A percentile compares a stretch with the other conserved stretches of the same genome.
Evolutionary conservation across 1,140 invertebrate species (phyloP).

Genomic region (Brachionus calyciflorus): DNA sequence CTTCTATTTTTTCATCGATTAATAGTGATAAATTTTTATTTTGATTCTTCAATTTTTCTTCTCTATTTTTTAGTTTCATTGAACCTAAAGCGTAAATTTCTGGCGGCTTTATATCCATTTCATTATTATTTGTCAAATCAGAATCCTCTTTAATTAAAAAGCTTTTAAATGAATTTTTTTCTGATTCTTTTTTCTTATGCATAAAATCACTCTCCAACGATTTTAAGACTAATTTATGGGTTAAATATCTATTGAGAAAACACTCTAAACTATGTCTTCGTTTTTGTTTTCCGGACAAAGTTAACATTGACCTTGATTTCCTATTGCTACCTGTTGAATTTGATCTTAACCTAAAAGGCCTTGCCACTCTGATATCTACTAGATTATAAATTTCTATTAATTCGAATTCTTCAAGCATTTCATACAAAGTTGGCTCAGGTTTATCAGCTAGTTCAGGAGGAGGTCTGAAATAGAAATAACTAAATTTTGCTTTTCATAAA

Average conservation of each 20-base stretch:
- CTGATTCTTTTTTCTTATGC: neutral
- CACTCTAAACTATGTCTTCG: neutral
- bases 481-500: neutral
- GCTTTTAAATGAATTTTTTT: neutral
- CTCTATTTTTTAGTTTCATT: neutral
- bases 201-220: neutral
- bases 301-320: neutral
- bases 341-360: neutral
- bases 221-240: neutral
- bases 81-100: neutral
- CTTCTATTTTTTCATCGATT: neutral
- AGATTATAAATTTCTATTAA: conserved; percentile 1
- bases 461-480: neutral
- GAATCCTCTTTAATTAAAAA: neutral
- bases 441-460: neutral
- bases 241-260: neutral
- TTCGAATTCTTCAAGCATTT: conserved; percentile 10
- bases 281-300: neutral
- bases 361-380: neutral
- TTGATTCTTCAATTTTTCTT: neutral
- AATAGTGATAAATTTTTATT: neutral
- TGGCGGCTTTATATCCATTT: neutral
- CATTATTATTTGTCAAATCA: neutral
- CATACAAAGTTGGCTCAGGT: conserved; percentile 19
- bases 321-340: neutral